Evolutionary conservation across 2,797 vertebrate genomes (phyloP).

Genomic region (Pteronotus mesoamericanus): DNA sequence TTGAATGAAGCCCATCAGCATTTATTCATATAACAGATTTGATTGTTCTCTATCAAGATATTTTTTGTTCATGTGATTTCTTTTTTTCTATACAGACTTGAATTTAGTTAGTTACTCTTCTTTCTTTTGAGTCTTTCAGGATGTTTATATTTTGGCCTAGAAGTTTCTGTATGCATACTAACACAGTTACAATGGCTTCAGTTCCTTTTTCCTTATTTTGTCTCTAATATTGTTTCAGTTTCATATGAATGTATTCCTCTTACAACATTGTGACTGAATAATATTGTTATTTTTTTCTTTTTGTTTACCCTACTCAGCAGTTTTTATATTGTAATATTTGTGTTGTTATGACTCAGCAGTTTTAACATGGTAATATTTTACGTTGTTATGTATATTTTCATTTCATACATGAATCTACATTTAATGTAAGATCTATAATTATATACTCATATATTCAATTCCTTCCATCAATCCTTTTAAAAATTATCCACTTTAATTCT

Average conservation of each 20-base stretch:
- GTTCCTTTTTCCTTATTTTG: background rate
- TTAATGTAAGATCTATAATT: background rate
- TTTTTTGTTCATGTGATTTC: background rate
- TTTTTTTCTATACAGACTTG: background rate
- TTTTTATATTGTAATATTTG: background rate
- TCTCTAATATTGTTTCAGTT: background rate
- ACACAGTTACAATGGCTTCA: background rate
- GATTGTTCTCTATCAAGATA: background rate
- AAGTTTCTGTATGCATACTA: background rate
- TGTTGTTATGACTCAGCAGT: background rate
- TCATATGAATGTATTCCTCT: background rate
- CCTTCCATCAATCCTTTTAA: background rate
- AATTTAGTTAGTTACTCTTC: background rate
- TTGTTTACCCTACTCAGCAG: background rate
- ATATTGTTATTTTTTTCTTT: background rate
- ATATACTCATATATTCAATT: background rate
- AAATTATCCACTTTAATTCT: background rate
- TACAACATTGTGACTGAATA: background rate
- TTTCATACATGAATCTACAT: background rate
- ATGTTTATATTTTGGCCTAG: background rate
- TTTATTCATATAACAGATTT: background rate
- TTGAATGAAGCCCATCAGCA: background rate
- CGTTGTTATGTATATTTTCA: background rate
- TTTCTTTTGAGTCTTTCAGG: background rate
- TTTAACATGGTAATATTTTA: background rate